Conservation (phyloP, 2,888 invertebrate genomes). For the Octodonta nipae region DNA sequence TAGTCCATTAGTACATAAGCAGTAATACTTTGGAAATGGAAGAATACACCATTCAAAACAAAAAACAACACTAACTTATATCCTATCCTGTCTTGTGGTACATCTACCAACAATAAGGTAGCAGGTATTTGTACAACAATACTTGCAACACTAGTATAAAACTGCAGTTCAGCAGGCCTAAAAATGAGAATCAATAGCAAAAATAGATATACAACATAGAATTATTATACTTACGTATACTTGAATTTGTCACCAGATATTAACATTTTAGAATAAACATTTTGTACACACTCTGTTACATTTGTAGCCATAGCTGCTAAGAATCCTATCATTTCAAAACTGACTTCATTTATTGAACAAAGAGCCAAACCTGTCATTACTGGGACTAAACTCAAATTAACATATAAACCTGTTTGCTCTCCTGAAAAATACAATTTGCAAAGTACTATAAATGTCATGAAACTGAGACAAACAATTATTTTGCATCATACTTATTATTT, state of each 20-base stretch:
- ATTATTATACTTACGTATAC: slow-evolving; percentile 48
- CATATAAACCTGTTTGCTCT: slow-evolving; percentile 52
- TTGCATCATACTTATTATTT: too few species aligned
- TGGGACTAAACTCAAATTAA: slow-evolving; percentile 58
- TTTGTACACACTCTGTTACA: slow-evolving; percentile 64
- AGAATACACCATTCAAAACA: slow-evolving; percentile 58
- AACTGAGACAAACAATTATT: too few species aligned
- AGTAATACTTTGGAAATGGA: slow-evolving; percentile 68
- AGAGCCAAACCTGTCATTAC: slow-evolving; percentile 65
- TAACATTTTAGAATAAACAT: slow-evolving; percentile 65
- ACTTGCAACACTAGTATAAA: slow-evolving; percentile 63
- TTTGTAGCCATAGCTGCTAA: slow-evolving; percentile 65
- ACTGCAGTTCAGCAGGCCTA: slow-evolving; percentile 65
- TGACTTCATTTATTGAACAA: slow-evolving; percentile 64
- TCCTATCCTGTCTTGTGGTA: slow-evolving; percentile 38
- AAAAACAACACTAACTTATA: slow-evolving; percentile 43
- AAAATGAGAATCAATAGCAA: slow-evolving; percentile 17
- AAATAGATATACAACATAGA: slow-evolving; percentile 1
- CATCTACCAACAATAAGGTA: slow-evolving; percentile 52
- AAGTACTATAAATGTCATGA: too few species aligned
- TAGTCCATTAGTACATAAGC: slow-evolving; percentile 69
- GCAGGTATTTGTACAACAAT: slow-evolving; percentile 59
- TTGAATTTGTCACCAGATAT: slow-evolving; percentile 60
- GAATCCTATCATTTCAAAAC: slow-evolving; percentile 60
- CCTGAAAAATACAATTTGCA: too few species aligned